Base-by-base conservation (phyloP, 2,797 vertebrate species). In the Phyllotis vaccarum region DNA sequence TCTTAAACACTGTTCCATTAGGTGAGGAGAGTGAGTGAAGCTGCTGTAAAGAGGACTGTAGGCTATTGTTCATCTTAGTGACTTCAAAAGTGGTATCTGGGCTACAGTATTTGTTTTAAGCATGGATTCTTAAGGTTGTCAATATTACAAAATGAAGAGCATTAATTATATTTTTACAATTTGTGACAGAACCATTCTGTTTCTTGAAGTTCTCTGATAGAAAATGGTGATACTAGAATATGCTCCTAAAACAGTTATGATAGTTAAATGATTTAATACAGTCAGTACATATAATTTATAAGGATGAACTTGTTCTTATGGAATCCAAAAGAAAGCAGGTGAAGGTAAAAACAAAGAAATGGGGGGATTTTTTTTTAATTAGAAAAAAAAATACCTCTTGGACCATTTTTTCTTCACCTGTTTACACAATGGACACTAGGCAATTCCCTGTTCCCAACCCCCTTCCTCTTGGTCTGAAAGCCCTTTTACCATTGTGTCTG, bases 11-110 rank as follows among this genome's bases (percentile, higher is more conserved):
- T 62, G 29, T 85, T 21, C 13, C 49, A 27, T 40, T 70, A 0
- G 2, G 8, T 37, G 22, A 52, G 8, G 2, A 56, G 13, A 56
- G 43, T 2, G 19, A 6, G 0, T 72, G 6, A 2, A 37, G 1
- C 10, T 79, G n/a, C 13, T 29, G 37, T n/a, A 60, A 86, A 76
- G 9, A 89, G 10, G 2, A 9, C 21, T 37, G 52, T 16, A 22
- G 21, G n/a, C 54, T 90, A 24, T 54, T 86, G 3, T 75, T 31
- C 29, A 43, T 7, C 0, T 27, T 89, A 68, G 9, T 49, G 27
- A 14, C 66, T 80, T 58, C 7, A 11, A 85, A 31, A 9, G 46
- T 49, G 27, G 17, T 0, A 6, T 86, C 17, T 90, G 31, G 43
- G 29, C 21, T 86, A 40, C 31, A n/a, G 22, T 3, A 56, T 68